These are phyloP conservation scores for Hypsopygia costalis DNA, from an alignment of 2,888 invertebrate species.

Conservation along the genomic window DNA sequence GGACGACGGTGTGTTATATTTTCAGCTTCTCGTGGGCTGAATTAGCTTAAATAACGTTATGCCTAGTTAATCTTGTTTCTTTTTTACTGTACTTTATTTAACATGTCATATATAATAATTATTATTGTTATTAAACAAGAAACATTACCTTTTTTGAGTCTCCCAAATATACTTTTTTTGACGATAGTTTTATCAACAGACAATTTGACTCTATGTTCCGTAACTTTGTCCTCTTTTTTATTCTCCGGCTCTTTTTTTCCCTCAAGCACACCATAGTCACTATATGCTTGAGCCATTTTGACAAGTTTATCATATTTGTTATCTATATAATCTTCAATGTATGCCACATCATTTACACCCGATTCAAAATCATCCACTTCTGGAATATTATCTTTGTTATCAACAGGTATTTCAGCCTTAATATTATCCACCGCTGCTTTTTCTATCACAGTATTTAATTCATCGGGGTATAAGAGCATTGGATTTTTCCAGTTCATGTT, in stretches of 20 bases:
- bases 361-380: too few relatives aligned
- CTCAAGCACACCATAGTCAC: constrained; percentile 64
- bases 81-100: too few relatives aligned
- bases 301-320: constrained; percentile 43
- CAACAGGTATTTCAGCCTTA: too few relatives aligned
- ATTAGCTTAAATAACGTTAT: too few relatives aligned
- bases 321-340: constrained; percentile 50
- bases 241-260: constrained; percentile 38
- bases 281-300: constrained; percentile 62
- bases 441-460: constrained; percentile 45
- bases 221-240: constrained; percentile 24
- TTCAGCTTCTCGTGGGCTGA: too few relatives aligned
- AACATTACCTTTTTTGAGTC: constrained; percentile 29
- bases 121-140: too few relatives aligned
- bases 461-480: constrained; percentile 56
- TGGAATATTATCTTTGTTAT: too few relatives aligned
- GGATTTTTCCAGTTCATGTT: constrained; percentile 56
- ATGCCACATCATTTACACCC: constrained; percentile 42
- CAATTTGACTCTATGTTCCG: constrained; percentile 26
- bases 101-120: too few relatives aligned
- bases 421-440: constrained; percentile 27
- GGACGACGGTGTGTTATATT: too few relatives aligned
- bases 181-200: constrained; percentile 15
- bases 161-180: constrained; percentile 19
- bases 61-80: too few relatives aligned